Percentiles rank a stretch among this genome's conserved stretches.
Evolutionary conservation across 2,113 vertebrate species (phyloP).

Genomic region (Sorex fumeus): DNA sequence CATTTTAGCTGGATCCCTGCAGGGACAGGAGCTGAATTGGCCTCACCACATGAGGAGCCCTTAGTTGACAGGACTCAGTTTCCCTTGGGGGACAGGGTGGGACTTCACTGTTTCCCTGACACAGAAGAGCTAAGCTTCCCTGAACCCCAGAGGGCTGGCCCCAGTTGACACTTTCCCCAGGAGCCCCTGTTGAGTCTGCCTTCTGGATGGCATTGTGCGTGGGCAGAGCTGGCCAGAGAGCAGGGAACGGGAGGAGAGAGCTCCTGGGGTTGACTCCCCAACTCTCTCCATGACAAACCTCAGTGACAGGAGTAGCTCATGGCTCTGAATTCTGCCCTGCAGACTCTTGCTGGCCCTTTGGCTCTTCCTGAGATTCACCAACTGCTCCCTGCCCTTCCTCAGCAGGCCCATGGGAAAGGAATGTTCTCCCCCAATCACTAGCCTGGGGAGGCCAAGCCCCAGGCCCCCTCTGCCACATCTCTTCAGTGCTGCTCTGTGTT

Average conservation of each 20-base stretch:
- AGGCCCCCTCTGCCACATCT: neutral
- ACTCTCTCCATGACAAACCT: neutral
- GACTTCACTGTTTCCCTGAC: neutral
- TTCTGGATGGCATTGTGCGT: neutral
- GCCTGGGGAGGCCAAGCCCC: no score
- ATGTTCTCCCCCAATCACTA: neutral
- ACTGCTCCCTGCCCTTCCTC: neutral
- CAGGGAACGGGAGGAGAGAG: neutral
- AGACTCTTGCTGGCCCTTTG: neutral
- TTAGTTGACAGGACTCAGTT: neutral
- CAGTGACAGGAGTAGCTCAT: neutral
- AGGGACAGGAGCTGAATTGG: neutral
- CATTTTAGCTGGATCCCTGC: neutral
- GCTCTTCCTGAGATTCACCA: neutral
- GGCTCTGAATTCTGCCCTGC: neutral
- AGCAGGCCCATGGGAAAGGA: neutral
- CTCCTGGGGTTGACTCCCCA: neutral
- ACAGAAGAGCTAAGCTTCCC: neutral
- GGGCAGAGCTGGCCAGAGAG: neutral
- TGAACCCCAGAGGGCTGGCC: neutral
- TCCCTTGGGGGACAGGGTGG: neutral
- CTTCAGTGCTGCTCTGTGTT: neutral
- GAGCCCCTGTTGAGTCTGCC: neutral
- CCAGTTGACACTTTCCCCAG: accelerated
- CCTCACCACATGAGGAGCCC: neutral